phyloP scores from a whole-genome alignment of 2,888 invertebrate genomes.

The Metacarcinus magister region DNA sequence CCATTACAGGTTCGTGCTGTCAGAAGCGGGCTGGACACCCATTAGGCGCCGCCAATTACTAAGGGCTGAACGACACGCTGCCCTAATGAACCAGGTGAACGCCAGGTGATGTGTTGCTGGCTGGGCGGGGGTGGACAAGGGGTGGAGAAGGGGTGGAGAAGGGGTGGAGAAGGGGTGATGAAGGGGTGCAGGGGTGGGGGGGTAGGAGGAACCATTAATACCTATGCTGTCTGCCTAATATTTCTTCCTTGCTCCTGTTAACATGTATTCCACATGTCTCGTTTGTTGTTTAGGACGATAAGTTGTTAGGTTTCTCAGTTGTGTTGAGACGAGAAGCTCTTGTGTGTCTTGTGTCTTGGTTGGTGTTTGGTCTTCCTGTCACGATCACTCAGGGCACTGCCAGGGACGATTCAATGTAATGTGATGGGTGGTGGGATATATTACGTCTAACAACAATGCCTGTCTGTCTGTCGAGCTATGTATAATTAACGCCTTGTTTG shows the following conservation, averaged over 20 bases:
- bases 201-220: not conserved
- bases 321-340: no score
- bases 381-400: not conserved
- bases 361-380: not conserved
- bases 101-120: not conserved
- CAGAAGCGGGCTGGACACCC: slow-evolving; percentile 7
- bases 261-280: not conserved
- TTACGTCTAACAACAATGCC: not conserved
- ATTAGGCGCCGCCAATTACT: slow-evolving; percentile 29
- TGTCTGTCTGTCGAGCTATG: not conserved
- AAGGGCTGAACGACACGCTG: not conserved
- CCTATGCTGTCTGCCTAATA: not conserved
- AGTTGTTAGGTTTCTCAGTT: no score
- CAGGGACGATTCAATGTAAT: not conserved
- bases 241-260: not conserved
- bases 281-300: not conserved
- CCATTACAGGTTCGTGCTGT: slow-evolving; percentile 3
- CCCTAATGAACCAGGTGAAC: slow-evolving; percentile 33
- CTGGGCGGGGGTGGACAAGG: not conserved
- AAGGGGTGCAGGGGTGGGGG: no score
- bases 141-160: not conserved
- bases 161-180: no score
- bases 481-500: not conserved
- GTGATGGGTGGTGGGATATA: not conserved
- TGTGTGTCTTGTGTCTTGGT: not conserved